Evolutionary conservation across 2,888 invertebrate species (phyloP), one percentile per base, ranked within the genome.

Genomic region (Dasysyrphus tricinctus): DNA sequence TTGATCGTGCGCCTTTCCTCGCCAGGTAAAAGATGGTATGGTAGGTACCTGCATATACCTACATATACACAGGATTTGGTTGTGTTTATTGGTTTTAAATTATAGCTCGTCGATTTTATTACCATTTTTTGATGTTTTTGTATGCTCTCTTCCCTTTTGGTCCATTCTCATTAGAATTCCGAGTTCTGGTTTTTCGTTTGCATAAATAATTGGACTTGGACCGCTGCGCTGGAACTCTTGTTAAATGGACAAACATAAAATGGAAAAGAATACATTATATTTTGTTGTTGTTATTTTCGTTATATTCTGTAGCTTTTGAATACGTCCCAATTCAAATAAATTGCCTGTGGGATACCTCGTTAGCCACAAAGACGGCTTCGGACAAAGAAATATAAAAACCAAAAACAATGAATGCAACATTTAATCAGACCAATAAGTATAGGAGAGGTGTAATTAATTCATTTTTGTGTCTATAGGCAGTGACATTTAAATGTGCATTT

Each of bases 41-140:
- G 24, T 24, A 24, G 24, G 14, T 51, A 51, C 12, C 51, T 24
- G 2, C 3, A 24, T 3, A 1, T 24, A 2, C 3, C 1, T 3
- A 24, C 3, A 24, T 24, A 24, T 8, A 54, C 29, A n/a, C 65
- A 77, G 80, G 72, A 77, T 34, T 85, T 47, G 76, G 19, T 70
- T 78, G 85, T 85, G 85, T 78, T 86, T 86, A 86, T 86, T 85
- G 82, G 81, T 78, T 86, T 78, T 82, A 86, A 86, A 86, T 86
- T 82, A 86, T 86, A 82, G 85, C 73, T 78, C 74, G 82, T 76
- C 67, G 73, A 79, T 57, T 78, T 79, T 70, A 69, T 82, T 78
- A 74, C 74, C 77, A 63, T 78, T 78, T 80, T 86, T 80, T 51
- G 51, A 39, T 54, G 54, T 69, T 54, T 39, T 51, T 63, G 12